Base-by-base conservation (phyloP, 1,140 invertebrate species). In the Pseudomyrmex cubaensis region DNA sequence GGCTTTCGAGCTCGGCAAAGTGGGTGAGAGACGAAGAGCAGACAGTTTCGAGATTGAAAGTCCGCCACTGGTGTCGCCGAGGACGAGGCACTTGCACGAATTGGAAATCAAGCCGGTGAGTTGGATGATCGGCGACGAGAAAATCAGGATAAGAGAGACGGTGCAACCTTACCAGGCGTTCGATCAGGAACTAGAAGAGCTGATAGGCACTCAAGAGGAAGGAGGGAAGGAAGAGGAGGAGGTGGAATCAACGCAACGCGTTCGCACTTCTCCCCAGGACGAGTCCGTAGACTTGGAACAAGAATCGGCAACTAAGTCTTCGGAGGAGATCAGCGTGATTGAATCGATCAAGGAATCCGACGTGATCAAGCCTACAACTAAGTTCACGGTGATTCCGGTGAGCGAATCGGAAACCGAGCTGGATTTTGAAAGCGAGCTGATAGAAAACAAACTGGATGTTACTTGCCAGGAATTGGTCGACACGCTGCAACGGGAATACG, bases 61-160 rank as follows among this genome's bases (percentile, higher is more conserved):
- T 74, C 92, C 92, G n/a, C 92, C 93, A 0, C 67, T 93, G 52
- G 74, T 93, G 0, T 93, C 92, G 0, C 92, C 92, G 7, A 92
- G 84, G 78, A 66, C 78, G 17, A 94, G 89, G 64, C 62, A 92
- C 0, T 90, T 90, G 5, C 59, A 57, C 12, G 92, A 92, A 3
- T 75, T 94, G 2, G 93, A 94, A 54, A 93, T 94, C 44, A 92
- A 93, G n/a, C 91, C 92, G 0, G 90, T 92, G 2, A 85, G 93
- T 17, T 94, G 94, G 94, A 93, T 93, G 92, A 94, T 94, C 20
- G 94, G 94, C 0, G 93, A 94, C 25, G 93, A 94, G 56, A 94
- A 94, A 83, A 94, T 94, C 17, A 93, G 93, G 56, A 92, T 94
- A 75, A 86, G 90, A 0, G 94, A 94, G 74, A 88, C 87, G 1